Conservation (phyloP, 2,888 invertebrate genomes). For the Crepidodera aurea region DNA sequence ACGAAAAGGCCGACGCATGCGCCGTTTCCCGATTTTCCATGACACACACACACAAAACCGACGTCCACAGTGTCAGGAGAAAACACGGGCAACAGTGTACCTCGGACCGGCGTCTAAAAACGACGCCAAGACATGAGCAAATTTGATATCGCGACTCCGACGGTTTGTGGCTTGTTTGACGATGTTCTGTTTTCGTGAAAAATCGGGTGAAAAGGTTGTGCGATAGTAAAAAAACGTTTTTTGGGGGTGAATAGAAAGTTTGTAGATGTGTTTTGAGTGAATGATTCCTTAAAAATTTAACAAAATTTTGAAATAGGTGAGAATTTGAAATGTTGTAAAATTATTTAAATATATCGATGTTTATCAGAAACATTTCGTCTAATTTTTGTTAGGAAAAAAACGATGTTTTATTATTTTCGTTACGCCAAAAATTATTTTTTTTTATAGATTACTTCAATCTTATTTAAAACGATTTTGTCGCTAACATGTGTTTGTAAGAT, state of each 20-base stretch:
- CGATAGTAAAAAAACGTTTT: background rate
- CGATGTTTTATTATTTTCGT: no score
- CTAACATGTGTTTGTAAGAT: no score
- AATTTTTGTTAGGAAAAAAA: no score
- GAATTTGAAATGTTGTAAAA: no score
- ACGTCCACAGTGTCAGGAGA: slow-evolving; percentile 6
- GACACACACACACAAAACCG: slow-evolving; percentile 16
- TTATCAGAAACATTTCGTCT: no score
- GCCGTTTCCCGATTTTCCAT: slow-evolving; percentile 25
- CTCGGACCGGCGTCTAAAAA: slow-evolving; percentile 12
- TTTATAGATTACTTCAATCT: no score
- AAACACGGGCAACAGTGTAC: slow-evolving; percentile 28
- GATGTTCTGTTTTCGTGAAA: slow-evolving; percentile 1
- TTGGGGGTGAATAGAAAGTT: background rate
- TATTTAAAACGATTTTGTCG: no score
- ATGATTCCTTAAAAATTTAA: background rate
- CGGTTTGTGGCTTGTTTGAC: slow-evolving; percentile 8
- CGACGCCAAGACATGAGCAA: slow-evolving; percentile 11
- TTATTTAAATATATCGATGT: no score
- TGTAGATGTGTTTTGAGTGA: background rate
- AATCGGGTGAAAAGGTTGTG: slow-evolving; percentile 2
- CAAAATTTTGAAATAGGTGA: background rate
- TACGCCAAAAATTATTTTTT: no score
- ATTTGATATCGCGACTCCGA: slow-evolving; percentile 15
- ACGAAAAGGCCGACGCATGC: slow-evolving; percentile 32